These are phyloP conservation scores for Pomacea canaliculata DNA, from an alignment of 2,888 invertebrate species.

Conservation along the genomic window DNA sequence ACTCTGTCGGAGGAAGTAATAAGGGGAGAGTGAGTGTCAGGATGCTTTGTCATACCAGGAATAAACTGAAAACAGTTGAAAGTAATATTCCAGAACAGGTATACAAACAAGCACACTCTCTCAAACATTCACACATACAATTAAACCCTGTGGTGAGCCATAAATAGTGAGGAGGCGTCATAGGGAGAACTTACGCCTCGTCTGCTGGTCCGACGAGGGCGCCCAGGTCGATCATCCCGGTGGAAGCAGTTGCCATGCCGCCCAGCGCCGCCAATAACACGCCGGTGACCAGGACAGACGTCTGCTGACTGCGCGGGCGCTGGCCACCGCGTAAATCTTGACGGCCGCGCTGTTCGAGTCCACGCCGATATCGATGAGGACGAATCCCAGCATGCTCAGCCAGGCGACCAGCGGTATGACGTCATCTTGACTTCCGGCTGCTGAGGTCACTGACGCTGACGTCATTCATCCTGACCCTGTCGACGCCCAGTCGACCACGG, in stretches of 20 bases:
- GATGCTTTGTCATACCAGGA: too few species aligned
- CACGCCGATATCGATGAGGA: conserved; percentile 7
- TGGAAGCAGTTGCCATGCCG: not conserved
- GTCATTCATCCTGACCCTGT: not conserved
- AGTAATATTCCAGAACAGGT: too few species aligned
- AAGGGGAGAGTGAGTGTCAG: too few species aligned
- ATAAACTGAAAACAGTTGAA: too few species aligned
- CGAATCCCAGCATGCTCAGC: conserved; percentile 11
- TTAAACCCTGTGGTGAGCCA: not conserved
- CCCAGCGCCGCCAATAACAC: conserved; percentile 11
- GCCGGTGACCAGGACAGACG: conserved; percentile 2
- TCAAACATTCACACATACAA: too few species aligned
- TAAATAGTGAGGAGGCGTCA: not conserved
- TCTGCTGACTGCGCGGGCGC: not conserved
- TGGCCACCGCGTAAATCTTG: conserved; percentile 6
- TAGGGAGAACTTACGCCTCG: not conserved
- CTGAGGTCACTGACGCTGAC: not conserved
- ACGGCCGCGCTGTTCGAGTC: not conserved
- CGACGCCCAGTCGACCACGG: not conserved
- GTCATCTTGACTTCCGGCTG: not conserved
- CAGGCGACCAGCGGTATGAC: not conserved
- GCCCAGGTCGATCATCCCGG: conserved; percentile 11
- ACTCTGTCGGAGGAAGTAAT: too few species aligned
- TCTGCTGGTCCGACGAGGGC: not conserved
- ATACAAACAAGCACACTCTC: too few species aligned